Conservation (phyloP, 1,140 invertebrate genomes). For the Drosophila bocki region DNA sequence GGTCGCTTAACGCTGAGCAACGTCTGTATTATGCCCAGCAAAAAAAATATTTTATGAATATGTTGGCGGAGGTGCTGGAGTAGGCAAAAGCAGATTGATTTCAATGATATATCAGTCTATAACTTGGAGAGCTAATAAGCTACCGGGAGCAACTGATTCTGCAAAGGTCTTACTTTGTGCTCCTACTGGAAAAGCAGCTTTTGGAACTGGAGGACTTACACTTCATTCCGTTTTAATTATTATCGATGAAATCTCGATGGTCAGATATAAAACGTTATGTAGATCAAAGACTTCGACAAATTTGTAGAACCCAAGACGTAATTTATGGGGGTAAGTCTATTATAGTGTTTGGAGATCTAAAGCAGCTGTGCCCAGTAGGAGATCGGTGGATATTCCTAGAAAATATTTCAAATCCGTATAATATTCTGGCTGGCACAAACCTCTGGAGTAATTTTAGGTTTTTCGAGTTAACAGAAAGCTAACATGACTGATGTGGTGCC, state of each 20-base stretch:
- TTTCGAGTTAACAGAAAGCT: conserved; percentile 28
- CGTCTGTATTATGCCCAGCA: neutral
- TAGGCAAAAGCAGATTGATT: neutral
- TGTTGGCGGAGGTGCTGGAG: neutral
- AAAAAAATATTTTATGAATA: neutral
- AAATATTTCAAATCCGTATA: too few species aligned
- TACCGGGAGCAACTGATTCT: neutral
- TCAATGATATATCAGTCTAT: neutral
- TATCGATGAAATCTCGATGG: neutral
- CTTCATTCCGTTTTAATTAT: conserved; percentile 1
- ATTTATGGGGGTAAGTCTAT: neutral
- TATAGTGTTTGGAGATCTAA: neutral
- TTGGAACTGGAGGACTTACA: neutral
- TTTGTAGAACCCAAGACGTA: neutral
- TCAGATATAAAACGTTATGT: neutral
- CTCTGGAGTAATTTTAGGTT: too few species aligned
- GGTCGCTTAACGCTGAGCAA: neutral
- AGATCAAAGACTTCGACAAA: neutral
- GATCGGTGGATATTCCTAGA: too few species aligned
- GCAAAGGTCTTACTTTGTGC: neutral
- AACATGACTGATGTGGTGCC: neutral
- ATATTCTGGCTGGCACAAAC: too few species aligned
- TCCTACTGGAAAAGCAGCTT: conserved; percentile 1
- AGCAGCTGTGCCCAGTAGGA: too few species aligned
- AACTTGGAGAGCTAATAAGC: neutral